These are phyloP conservation scores for Cichlasoma orientale DNA, from an alignment of 2,797 vertebrate species.

Conservation along the genomic window DNA sequence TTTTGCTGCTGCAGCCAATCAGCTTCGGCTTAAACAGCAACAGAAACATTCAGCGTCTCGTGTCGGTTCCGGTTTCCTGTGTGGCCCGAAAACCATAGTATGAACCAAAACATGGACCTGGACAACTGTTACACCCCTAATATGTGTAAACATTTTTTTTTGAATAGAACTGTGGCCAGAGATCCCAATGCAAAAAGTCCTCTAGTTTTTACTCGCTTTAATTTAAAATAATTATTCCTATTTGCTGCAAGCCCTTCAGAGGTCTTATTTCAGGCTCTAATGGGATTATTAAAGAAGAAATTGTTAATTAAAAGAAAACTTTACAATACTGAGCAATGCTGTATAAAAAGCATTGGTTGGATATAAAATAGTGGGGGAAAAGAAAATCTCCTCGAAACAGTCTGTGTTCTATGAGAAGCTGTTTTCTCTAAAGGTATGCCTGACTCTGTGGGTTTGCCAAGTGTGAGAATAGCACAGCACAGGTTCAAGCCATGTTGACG, in stretches of 20 bases:
- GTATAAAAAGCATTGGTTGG: neutral
- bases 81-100: too few relatives aligned
- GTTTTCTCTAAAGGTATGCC: slow-evolving; percentile 57
- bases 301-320: neutral
- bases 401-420: slow-evolving; percentile 15
- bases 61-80: too few relatives aligned
- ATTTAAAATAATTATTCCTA: neutral
- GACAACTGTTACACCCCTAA: neutral
- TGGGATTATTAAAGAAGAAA: neutral
- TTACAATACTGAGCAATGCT: neutral
- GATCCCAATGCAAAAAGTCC: too few relatives aligned
- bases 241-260: neutral
- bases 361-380: neutral
- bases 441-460: slow-evolving; percentile 62
- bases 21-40: too few relatives aligned
- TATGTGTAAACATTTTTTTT: neutral
- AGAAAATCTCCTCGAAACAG: slow-evolving; percentile 29
- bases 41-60: too few relatives aligned
- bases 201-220: neutral
- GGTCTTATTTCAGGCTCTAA: neutral
- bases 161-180: neutral
- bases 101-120: neutral
- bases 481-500: slow-evolving; percentile 51
- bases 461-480: slow-evolving; percentile 54
- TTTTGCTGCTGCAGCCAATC: too few relatives aligned